Base-by-base conservation (phyloP, 2,888 invertebrate genomes). In the Drosophila tanythrix region DNA sequence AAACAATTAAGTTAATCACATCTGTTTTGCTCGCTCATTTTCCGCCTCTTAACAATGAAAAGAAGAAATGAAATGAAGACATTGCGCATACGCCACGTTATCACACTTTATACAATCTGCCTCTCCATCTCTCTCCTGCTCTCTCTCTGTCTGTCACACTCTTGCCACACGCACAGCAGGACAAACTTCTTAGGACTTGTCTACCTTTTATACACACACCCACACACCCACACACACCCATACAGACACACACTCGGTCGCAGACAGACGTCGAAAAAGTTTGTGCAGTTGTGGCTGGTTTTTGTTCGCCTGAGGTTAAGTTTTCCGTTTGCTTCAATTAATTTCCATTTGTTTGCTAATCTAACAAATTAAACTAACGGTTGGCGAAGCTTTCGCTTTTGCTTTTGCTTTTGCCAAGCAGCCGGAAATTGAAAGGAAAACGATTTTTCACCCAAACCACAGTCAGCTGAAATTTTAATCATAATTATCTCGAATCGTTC, bases 281-380 rank as follows among this genome's bases (percentile, higher is more conserved):
- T 85, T 84, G 64, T 38, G 57, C 63, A 57, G 51, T 66, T 61
- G 35, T 33, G 52, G 33, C 33, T 21, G 33, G 33, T 53, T 21
- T 62, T 27, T 35, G 58, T 58, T 46, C 29, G 85, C 88, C 82
- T 65, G 82, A 74, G 90, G 87, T 84, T 78, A 90, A 83, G 89
- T 91, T 89, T 90, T 88, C 82, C 91, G 87, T 88, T 91, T 88
- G 87, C 89, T 87, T 90, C 91, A 90, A 90, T 90, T 90, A 90
- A 90, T 90, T 90, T 90, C 81, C 91, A 91, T 91, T 90, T 90
- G 89, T 91, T 90, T 91, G 79, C 90, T 90, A 90, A 91, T 90
- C 91, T 89, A 87, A 83, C 90, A 91, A 91, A 90, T 90, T 90
- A 90, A 90, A 90, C 87, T 79, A 81, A 84, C 87, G 90, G 87